phyloP scores from a whole-genome alignment of 2,888 invertebrate species.

The Trimorus sp. region DNA sequence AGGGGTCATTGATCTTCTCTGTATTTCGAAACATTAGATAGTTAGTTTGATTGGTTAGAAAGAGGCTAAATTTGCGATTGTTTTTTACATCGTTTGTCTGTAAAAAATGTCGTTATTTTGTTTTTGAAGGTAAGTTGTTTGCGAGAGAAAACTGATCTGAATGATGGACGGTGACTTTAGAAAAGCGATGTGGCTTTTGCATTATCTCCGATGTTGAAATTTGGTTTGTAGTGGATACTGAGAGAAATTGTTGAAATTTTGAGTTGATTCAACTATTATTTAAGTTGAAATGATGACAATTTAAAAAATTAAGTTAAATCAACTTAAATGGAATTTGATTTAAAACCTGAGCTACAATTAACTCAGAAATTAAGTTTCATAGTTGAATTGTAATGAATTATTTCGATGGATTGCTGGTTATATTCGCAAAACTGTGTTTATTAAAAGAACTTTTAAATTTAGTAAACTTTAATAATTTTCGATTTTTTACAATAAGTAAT shows the following conservation, averaged over 20 bases:
- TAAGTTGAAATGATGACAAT: no score
- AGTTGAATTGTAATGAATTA: no score
- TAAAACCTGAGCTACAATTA: no score
- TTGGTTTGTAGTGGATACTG: neutral
- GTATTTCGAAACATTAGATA: slow-evolving; percentile 69
- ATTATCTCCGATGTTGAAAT: neutral
- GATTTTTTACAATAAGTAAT: no score
- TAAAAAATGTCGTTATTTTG: slow-evolving; percentile 21
- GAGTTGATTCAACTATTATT: neutral
- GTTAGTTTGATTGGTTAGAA: neutral
- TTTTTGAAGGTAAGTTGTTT: slow-evolving; percentile 38
- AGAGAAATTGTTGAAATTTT: neutral
- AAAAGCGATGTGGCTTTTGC: slow-evolving; percentile 36
- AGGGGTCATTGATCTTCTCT: slow-evolving; percentile 79
- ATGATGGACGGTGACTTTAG: slow-evolving; percentile 49
- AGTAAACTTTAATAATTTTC: no score
- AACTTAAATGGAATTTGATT: no score
- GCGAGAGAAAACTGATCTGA: slow-evolving; percentile 7
- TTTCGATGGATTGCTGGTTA: no score
- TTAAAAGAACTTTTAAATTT: no score
- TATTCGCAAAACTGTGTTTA: no score
- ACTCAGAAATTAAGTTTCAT: no score
- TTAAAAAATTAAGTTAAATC: no score
- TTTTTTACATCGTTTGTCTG: slow-evolving; percentile 35
- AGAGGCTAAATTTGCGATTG: slow-evolving; percentile 26